Evolutionary conservation across 2,797 vertebrate species (phyloP), one percentile per base, ranked within the genome.

Genomic region (Picus viridis): DNA sequence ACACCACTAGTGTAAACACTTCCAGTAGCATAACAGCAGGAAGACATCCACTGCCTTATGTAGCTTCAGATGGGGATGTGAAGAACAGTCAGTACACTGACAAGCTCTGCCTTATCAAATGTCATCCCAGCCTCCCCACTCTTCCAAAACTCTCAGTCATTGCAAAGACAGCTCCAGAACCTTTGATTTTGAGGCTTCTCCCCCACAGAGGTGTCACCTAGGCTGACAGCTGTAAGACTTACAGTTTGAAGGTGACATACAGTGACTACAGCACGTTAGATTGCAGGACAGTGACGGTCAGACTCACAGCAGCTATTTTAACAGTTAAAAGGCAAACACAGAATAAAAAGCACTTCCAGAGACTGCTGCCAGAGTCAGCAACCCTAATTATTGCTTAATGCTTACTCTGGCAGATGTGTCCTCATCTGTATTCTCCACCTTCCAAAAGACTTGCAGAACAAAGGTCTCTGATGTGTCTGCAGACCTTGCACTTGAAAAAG

Each of bases 331-430:
- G 30, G 32, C 27, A 71, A 87, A 73, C n/a, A 84, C 6, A 54
- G 69, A 82, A 70, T 26, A 85, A 94, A 83, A 93, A 83, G 18
- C 20, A 59, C 29, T 94, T 85, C 32, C 63, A 90, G 41, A 85
- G 85, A 87, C 24, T 27, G 29, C 7, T 83, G 41, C 20, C 49
- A 77, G 34, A 51, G 59, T 78, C 69, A 94, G 76, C 41, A 89
- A 67, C 56, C 67, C 56, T 58, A 83, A 32, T 81, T 63, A 75
- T 29, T 80, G 67, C 51, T 69, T 89, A 74, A 69, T 59, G 47
- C 59, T 69, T 69, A 34, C 51, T 64, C 73, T 67, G 73, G 51
- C 58, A 89, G 59, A 78, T 30, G 59, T 3, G 24, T 63, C 70
- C 79, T 87, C 58, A 90, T 59, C 36, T 87, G 36, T 49, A 75